These are phyloP conservation scores for Anser cygnoides DNA, from an alignment of 2,113 vertebrate genomes.

Conservation along the genomic window DNA sequence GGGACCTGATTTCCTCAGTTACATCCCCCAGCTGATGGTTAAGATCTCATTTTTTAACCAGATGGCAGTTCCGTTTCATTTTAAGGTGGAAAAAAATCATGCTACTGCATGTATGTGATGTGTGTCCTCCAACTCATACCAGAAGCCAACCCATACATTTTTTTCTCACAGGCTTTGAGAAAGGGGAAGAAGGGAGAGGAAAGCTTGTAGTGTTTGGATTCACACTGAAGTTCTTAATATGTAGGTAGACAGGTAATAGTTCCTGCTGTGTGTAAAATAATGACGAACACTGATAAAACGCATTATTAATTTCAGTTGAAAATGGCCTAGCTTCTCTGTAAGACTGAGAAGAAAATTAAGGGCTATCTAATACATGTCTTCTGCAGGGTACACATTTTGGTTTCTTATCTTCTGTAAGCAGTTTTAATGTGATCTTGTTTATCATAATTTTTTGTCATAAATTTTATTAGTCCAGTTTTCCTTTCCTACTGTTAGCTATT, in stretches of 20 bases:
- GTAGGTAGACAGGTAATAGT: neutral
- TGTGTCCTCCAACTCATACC: neutral
- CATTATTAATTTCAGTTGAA: constrained; percentile 12
- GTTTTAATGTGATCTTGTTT: constrained; percentile 19
- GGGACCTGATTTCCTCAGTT: neutral
- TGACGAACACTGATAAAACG: neutral
- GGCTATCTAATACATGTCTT: neutral
- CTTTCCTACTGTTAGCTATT: neutral
- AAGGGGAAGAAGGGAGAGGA: neutral
- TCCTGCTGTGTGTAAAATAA: neutral
- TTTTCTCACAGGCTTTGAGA: neutral
- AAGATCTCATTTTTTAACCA: neutral
- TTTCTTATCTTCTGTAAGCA: constrained; percentile 3
- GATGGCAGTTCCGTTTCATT: neutral
- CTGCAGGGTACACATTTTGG: neutral
- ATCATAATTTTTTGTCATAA: neutral
- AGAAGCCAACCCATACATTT: neutral
- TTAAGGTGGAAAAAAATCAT: neutral
- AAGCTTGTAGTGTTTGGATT: neutral
- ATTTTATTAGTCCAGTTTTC: constrained; percentile 4
- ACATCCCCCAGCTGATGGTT: neutral
- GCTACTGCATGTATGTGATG: neutral
- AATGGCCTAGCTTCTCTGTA: neutral
- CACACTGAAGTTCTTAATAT: neutral
- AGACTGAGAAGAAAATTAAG: constrained; percentile 15